Conservation (phyloP, 2,113 vertebrate species). For the Struthio camelus region DNA sequence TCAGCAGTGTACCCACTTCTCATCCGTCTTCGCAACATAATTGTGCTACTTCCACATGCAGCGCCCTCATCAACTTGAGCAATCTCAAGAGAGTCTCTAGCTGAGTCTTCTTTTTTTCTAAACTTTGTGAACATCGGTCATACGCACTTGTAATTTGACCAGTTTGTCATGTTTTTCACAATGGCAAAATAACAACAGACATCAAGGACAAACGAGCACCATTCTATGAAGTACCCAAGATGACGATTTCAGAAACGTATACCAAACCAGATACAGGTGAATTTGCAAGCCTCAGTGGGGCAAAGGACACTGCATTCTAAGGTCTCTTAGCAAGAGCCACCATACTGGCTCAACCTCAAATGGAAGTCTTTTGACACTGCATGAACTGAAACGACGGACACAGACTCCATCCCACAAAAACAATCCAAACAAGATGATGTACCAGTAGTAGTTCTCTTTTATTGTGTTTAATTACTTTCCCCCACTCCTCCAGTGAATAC, state of each 20-base stretch:
- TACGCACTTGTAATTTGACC: too few species aligned
- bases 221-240: not conserved
- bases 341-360: not conserved
- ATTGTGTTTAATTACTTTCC: not conserved
- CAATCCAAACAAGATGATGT: not conserved
- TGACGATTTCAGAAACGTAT: not conserved
- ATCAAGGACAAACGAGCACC: not conserved
- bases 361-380: not conserved
- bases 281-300: too few species aligned
- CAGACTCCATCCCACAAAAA: not conserved
- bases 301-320: too few species aligned
- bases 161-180: too few species aligned
- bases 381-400: too few species aligned
- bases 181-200: not conserved
- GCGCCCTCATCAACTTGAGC: fast-evolving
- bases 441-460: not conserved
- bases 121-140: too few species aligned
- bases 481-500: not conserved
- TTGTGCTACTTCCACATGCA: not conserved
- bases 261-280: too few species aligned
- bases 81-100: not conserved
- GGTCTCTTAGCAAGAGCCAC: not conserved
- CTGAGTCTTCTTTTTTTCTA: too few species aligned
- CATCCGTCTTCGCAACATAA: not conserved
- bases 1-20: not conserved